A percentile compares a stretch with the other conserved stretches of the same genome.
These are phyloP conservation scores for Sycobia sp. DNA, from an alignment of 1,140 invertebrate species.

Conservation along the genomic window DNA sequence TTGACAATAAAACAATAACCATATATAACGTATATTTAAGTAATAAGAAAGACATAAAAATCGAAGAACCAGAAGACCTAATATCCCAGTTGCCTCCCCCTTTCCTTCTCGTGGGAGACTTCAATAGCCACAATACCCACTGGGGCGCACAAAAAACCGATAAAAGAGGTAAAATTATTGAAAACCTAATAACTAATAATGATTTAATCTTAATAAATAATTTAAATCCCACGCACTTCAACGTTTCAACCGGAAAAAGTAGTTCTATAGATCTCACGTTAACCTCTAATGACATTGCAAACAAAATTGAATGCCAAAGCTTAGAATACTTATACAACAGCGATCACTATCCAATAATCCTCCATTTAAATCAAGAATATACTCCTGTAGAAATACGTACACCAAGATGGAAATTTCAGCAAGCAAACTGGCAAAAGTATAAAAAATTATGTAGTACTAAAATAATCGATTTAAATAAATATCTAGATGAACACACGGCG, in stretches of 20 bases:
- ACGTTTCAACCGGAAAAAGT: slow-evolving; percentile 31
- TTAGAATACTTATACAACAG: slow-evolving; percentile 41
- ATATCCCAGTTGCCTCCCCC: slow-evolving; percentile 43
- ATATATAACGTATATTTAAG: slow-evolving; percentile 45
- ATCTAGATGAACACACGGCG: neutral
- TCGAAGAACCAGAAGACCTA: slow-evolving; percentile 39
- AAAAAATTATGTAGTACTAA: neutral
- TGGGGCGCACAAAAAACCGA: slow-evolving; percentile 46
- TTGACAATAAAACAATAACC: too few relatives aligned
- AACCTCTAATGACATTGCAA: slow-evolving; percentile 37
- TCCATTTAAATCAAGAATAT: slow-evolving; percentile 13
- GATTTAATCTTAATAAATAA: slow-evolving; percentile 39
- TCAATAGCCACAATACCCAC: slow-evolving; percentile 47
- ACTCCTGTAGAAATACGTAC: neutral
- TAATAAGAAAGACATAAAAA: slow-evolving; percentile 35
- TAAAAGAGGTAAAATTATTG: slow-evolving; percentile 40
- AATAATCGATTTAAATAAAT: neutral
- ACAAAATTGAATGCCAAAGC: slow-evolving; percentile 41
- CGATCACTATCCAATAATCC: slow-evolving; percentile 43
- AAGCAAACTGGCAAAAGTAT: neutral
- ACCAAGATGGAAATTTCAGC: neutral
- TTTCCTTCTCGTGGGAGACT: slow-evolving; percentile 45
- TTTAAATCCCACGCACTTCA: slow-evolving; percentile 39
- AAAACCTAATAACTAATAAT: slow-evolving; percentile 25
- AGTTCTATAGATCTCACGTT: slow-evolving; percentile 43